Base-by-base conservation (phyloP, 1,140 invertebrate species). In the Aricia agestis region DNA sequence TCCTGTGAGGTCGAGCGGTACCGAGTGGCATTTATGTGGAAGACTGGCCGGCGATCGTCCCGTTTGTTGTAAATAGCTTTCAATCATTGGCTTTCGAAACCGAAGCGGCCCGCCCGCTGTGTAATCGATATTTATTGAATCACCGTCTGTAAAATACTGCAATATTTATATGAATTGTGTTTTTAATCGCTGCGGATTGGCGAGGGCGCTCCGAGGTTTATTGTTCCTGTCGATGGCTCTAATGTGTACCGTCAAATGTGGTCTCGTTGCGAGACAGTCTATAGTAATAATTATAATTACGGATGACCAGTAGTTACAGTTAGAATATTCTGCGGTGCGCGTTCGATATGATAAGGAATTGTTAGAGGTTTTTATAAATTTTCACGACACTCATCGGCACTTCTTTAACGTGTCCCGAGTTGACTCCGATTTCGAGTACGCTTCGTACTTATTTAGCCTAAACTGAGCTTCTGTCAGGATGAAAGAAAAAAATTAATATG, bases 1-100 rank as follows among this genome's bases (percentile, higher is more conserved):
- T 97, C 82, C 92, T 95, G 82, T 96, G 94, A 93, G 63, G 36
- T 66, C 9, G 17, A 9, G 17, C 17, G 32, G 13, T 32, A 18
- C 68, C 52, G 66, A 59, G 69, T 81, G 81, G 84, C 84, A 84
- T 86, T 86, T 86, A 86, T 77, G 82, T 79, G 84, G 84, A 84
- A 86, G 84, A 86, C 84, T 84, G 80, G 72, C 65, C 67, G 76
- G 69, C 66, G 72, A 74, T 77, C 70, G 52, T 68, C 63, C 52
- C 68, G 45, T 52, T 52, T 63, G 78, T 81, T 85, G 86, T 86
- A 83, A 36, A 85, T 87, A 85, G 83, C 81, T 84, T 80, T 25
- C 61, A 36, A 42, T 69, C 36, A 63, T 63, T 63, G 58, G 68
- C 68, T 69, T 69, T 69, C 61, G 59, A 63, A 69, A 69, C 17